Conservation (phyloP, 2,113 vertebrate genomes). For the Phaethon lepturus region DNA sequence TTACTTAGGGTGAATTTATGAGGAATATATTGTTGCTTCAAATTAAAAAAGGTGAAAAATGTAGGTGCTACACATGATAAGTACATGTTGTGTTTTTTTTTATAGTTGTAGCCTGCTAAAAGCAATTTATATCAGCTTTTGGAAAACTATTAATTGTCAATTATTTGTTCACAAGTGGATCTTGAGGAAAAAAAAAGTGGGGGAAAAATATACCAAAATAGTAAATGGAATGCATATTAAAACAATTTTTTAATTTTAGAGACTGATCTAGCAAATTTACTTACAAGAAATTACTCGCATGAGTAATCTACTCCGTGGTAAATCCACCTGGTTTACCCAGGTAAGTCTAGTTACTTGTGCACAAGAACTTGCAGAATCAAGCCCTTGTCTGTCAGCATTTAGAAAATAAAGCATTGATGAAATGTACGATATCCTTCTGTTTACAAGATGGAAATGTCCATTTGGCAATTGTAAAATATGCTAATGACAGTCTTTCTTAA, state of each 20-base stretch:
- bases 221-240: background rate
- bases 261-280: background rate
- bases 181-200: background rate
- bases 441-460: background rate
- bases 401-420: background rate
- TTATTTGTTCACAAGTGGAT: background rate
- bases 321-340: background rate
- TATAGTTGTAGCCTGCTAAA: background rate
- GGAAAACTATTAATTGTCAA: constrained; percentile 6
- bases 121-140: constrained; percentile 13
- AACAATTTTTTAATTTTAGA: background rate
- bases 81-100: background rate
- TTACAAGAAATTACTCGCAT: background rate
- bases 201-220: background rate
- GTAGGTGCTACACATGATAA: background rate
- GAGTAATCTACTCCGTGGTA: background rate
- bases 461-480: background rate
- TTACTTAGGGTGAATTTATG: background rate
- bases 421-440: background rate
- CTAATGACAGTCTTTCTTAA: constrained; percentile 1
- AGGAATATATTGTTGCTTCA: background rate
- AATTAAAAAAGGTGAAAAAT: background rate
- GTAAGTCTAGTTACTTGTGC: background rate
- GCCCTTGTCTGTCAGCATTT: background rate
- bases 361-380: background rate